Evolutionary conservation across 2,797 vertebrate genomes (phyloP).

Genomic region (Molossus molossus): DNA sequence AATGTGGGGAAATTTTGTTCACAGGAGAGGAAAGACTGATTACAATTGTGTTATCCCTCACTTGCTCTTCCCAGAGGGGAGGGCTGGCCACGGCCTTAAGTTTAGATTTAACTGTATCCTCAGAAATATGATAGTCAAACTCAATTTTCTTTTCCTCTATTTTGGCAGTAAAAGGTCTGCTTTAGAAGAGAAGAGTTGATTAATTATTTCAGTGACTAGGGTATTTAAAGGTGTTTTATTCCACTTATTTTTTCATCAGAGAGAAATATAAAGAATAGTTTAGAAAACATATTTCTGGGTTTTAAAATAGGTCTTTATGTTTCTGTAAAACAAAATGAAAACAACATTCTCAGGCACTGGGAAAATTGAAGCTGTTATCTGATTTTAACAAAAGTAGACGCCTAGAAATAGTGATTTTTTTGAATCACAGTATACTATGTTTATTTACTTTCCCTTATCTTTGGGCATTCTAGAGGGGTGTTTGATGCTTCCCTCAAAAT

Average conservation of each 20-base stretch:
- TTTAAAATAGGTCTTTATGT: neutral
- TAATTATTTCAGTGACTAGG: conserved; percentile 44
- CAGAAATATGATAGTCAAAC: neutral
- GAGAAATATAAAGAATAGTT: conserved; percentile 43
- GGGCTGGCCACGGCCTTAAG: neutral
- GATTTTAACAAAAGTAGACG: conserved; percentile 21
- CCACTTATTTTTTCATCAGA: conserved; percentile 38
- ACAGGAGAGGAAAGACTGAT: neutral
- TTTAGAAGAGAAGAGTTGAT: conserved; percentile 53
- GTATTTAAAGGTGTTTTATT: neutral
- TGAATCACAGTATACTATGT: neutral
- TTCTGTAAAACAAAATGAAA: conserved; percentile 58
- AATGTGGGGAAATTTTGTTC: neutral
- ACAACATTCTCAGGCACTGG: neutral
- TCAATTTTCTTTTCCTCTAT: conserved; percentile 12
- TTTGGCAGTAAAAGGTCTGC: conserved; percentile 18
- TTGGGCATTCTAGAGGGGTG: conserved; percentile 94
- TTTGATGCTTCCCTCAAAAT: conserved; percentile 99
- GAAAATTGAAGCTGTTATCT: neutral
- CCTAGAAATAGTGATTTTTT: conserved; percentile 48
- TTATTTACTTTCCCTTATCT: conserved; percentile 74
- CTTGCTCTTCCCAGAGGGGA: neutral
- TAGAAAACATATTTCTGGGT: neutral
- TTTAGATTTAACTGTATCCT: conserved; percentile 29
- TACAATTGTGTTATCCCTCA: neutral